Evolutionary conservation across 2,888 invertebrate species (phyloP).

Genomic region (Tinea semifulvella): DNA sequence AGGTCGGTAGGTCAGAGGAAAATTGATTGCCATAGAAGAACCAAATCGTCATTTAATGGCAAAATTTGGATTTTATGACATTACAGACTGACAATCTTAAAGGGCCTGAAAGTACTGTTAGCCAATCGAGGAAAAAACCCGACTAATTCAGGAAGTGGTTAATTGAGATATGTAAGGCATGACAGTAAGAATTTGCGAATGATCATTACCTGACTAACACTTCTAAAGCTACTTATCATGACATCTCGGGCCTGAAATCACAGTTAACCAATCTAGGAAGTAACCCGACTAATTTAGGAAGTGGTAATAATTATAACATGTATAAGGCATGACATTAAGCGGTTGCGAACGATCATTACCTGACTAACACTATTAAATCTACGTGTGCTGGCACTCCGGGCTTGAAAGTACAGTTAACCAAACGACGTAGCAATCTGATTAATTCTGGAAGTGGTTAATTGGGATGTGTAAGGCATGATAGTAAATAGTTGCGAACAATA

Average conservation of each 20-base stretch:
- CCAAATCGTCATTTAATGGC: conserved; percentile 1
- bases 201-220: conserved; percentile 82
- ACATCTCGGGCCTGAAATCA: conserved; percentile 89
- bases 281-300: background rate
- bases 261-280: too few relatives aligned
- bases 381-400: conserved; percentile 88
- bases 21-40: background rate
- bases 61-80: conserved; percentile 1
- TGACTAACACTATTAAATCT: conserved; percentile 91
- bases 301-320: conserved; percentile 2
- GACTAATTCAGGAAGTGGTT: background rate
- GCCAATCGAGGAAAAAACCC: too few relatives aligned
- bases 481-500: conserved; percentile 16
- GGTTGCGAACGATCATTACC: conserved; percentile 59
- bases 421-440: too few relatives aligned
- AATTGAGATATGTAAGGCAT: conserved; percentile 13
- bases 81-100: too few relatives aligned
- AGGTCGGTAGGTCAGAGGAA: conserved; percentile 1
- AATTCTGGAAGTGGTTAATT: too few relatives aligned
- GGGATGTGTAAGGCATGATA: too few relatives aligned
- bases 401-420: too few relatives aligned
- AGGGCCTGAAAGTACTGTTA: conserved; percentile 79
- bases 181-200: conserved; percentile 13
- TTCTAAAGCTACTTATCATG: conserved; percentile 91
- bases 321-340: conserved; percentile 15